Evolutionary conservation across 2,113 vertebrate species (phyloP).

Genomic region (Oryzias melastigma): DNA sequence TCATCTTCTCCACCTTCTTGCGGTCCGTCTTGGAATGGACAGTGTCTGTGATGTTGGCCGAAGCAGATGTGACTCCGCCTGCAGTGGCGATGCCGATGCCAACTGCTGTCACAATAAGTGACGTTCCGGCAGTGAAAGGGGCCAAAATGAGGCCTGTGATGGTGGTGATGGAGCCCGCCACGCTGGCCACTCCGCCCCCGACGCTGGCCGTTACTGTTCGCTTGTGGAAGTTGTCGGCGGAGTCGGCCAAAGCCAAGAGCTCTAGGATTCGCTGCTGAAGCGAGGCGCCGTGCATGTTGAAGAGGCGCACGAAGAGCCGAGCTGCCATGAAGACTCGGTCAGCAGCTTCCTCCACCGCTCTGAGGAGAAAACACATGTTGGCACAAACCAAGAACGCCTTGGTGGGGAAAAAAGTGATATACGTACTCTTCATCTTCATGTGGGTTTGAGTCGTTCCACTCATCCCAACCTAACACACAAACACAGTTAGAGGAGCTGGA

Average conservation of each 20-base stretch:
- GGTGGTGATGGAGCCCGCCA: slow-evolving; percentile 75
- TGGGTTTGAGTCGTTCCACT: slow-evolving; percentile 66
- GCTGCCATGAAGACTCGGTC: slow-evolving; percentile 77
- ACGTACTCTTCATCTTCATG: slow-evolving; percentile 67
- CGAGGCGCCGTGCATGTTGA: slow-evolving; percentile 58
- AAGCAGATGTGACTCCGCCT: slow-evolving; percentile 74
- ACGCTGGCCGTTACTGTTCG: slow-evolving; percentile 73
- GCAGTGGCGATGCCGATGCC: slow-evolving; percentile 77
- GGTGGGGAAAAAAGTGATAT: not conserved
- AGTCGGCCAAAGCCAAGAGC: slow-evolving; percentile 67
- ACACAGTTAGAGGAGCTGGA: not conserved
- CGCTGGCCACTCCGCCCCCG: slow-evolving; percentile 72
- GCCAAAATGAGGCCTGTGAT: slow-evolving; percentile 79
- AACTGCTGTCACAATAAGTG: slow-evolving; percentile 77
- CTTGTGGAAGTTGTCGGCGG: slow-evolving; percentile 75
- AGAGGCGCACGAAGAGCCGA: slow-evolving; percentile 71
- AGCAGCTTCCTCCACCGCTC: slow-evolving; percentile 71
- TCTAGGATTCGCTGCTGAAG: slow-evolving; percentile 69
- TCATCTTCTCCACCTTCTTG: slow-evolving; percentile 79
- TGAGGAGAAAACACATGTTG: slow-evolving; percentile 15
- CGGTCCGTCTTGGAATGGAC: slow-evolving; percentile 76
- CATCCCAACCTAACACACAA: slow-evolving; percentile 62
- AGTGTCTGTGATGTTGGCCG: slow-evolving; percentile 79
- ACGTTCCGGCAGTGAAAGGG: slow-evolving; percentile 77
- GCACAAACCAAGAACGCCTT: not conserved